Base-by-base conservation (phyloP, 1,140 invertebrate species). In the Ooceraea biroi region DNA sequence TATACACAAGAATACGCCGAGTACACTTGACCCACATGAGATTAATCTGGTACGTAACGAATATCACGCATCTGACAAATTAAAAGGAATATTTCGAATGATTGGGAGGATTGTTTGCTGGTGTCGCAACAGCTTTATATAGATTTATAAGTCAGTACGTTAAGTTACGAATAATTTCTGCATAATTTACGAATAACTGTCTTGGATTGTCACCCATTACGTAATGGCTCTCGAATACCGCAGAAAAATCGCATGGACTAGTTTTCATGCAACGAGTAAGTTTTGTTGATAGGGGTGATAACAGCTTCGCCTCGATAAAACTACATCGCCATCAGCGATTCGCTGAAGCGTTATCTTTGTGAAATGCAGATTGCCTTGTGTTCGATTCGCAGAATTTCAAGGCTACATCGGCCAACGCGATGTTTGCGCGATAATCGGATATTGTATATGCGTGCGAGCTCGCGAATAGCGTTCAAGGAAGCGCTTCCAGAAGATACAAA, bases 351-450 rank as follows among this genome's bases (percentile, higher is more conserved):
- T 89, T 89, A 92, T 92, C 91, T 91, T 82, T 86, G 87, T 91
- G 89, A 92, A 92, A 92, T 92, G 91, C 91, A 91, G 91, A 92
- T 92, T 90, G 84, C 91, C 91, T 92, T 92, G 91, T 92, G 73
- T 92, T 92, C 91, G 83, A 92, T 91, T 92, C 80, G 88, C 89
- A 91, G 89, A 88, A 89, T 90, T 87, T 91, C 90, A 91, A 91
- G 90, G 90, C 86, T 91, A 65, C 36, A 69, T 77, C 69, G 58
- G 74, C 8, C 82, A 77, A 55, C 76, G 60, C 55, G 87, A 82
- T 85, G 68, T 83, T 65, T 73, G 77, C 72, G 44, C 55, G 83
- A 82, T 78, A 80, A 80, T 80, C 71, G 63, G 76, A 87, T n/a
- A 48, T 55, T 87, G 60, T 77, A 55, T 66, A 82, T 84, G 52